A percentile compares a stretch with the other conserved stretches of the same genome.
These are phyloP conservation scores for Bettongia penicillata DNA, from an alignment of 2,113 vertebrate genomes.

Conservation along the genomic window DNA sequence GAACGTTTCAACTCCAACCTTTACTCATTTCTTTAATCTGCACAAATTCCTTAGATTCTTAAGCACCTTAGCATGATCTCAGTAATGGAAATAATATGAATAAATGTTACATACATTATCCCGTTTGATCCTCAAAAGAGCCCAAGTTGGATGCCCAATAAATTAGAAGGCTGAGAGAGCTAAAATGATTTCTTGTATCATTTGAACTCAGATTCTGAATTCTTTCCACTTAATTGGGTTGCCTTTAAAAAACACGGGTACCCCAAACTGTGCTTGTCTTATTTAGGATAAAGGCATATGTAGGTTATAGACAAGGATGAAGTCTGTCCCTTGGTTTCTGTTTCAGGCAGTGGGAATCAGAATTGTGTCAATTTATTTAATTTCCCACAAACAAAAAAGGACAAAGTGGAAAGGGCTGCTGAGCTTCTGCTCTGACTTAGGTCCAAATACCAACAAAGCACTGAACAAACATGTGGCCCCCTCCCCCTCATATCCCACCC, in stretches of 20 bases:
- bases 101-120: background rate
- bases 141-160: background rate
- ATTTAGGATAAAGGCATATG: background rate
- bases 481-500: no score
- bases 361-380: background rate
- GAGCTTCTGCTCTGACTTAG: background rate
- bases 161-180: background rate
- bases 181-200: background rate
- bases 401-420: background rate
- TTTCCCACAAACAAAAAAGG: background rate
- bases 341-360: background rate
- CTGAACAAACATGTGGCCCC: background rate
- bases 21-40: background rate
- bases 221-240: background rate
- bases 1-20: background rate
- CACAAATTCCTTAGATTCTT: background rate
- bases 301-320: background rate
- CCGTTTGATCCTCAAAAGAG: background rate
- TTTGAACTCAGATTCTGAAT: background rate
- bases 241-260: background rate
- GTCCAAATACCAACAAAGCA: background rate
- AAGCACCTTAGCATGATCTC: background rate
- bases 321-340: background rate
- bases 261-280: background rate
- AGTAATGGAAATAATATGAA: background rate